Conservation (phyloP, 2,888 invertebrate genomes). For the Branchipolynoe longqiensis region DNA sequence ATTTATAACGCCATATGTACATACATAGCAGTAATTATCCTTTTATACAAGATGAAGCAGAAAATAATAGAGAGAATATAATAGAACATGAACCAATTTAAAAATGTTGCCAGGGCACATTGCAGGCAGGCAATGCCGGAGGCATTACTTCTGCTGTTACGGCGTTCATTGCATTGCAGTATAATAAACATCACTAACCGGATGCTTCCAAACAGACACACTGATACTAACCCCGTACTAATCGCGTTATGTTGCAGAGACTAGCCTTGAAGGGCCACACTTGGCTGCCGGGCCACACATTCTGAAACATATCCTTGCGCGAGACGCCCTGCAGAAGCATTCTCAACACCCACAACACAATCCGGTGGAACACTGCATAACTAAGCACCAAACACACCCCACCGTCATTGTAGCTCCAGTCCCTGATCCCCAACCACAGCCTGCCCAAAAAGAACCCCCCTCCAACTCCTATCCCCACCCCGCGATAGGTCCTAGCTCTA, state of each 20-base stretch:
- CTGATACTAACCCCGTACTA: constrained; percentile 51
- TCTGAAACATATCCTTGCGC: background rate
- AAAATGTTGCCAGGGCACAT: too few relatives aligned
- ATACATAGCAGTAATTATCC: too few relatives aligned
- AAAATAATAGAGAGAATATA: too few relatives aligned
- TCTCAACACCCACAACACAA: background rate
- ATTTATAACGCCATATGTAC: too few relatives aligned
- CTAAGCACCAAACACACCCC: background rate
- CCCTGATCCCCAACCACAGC: background rate
- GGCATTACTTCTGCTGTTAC: too few relatives aligned
- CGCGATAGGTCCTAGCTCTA: too few relatives aligned
- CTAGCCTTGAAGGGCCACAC: constrained; percentile 30
- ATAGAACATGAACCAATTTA: too few relatives aligned
- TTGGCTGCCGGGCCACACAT: constrained; percentile 29
- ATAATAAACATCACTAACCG: background rate
- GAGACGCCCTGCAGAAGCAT: background rate
- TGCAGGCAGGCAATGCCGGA: too few relatives aligned
- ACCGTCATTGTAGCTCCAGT: too few relatives aligned
- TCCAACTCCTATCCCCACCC: too few relatives aligned
- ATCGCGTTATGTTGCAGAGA: constrained; percentile 31
- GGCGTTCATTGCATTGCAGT: too few relatives aligned
- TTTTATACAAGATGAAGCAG: too few relatives aligned
- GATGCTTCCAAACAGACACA: background rate
- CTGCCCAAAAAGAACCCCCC: background rate
- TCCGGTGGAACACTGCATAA: background rate